Evolutionary conservation across 2,113 vertebrate genomes (phyloP).

Genomic region (Gila orcuttii): DNA sequence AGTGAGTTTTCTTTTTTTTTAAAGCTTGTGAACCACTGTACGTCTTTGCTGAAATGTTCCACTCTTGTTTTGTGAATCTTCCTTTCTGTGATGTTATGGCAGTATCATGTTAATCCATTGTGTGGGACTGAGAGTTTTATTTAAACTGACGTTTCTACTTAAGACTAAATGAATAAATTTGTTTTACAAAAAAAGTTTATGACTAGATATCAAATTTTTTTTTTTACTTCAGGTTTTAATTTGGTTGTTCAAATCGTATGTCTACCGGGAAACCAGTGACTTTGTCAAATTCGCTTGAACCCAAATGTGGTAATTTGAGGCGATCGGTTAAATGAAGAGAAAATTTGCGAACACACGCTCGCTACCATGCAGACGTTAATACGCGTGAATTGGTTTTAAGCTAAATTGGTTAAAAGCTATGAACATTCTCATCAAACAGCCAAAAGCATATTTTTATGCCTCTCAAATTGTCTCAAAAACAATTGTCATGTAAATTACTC

Average conservation of each 20-base stretch:
- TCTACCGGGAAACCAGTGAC: neutral
- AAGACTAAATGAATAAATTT: slow-evolving; percentile 87
- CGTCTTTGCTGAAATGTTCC: slow-evolving; percentile 72
- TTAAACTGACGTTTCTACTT: slow-evolving; percentile 82
- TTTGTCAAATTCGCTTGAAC: neutral
- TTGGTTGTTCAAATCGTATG: neutral
- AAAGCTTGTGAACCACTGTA: slow-evolving; percentile 82
- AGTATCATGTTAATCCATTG: slow-evolving; percentile 80
- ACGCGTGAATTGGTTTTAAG: neutral
- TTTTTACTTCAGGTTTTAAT: slow-evolving; percentile 29
- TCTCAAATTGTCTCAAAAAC: neutral
- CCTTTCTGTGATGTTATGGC: slow-evolving; percentile 83
- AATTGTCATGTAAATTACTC: neutral
- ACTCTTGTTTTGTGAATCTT: slow-evolving; percentile 74
- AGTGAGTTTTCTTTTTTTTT: slow-evolving; percentile 75
- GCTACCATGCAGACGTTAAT: neutral
- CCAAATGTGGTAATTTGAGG: slow-evolving; percentile 40
- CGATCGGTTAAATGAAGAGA: slow-evolving; percentile 49
- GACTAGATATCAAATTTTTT: slow-evolving; percentile 58
- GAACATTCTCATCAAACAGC: neutral
- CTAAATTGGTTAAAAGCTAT: no score
- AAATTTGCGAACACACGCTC: slow-evolving; percentile 13
- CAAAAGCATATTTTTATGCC: neutral
- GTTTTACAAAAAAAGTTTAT: slow-evolving; percentile 73
- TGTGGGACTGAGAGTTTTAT: slow-evolving; percentile 75